A percentile compares a stretch with the other conserved stretches of the same genome.
Conservation (phyloP, 2,113 vertebrate species). For the Archilochus colubris region DNA sequence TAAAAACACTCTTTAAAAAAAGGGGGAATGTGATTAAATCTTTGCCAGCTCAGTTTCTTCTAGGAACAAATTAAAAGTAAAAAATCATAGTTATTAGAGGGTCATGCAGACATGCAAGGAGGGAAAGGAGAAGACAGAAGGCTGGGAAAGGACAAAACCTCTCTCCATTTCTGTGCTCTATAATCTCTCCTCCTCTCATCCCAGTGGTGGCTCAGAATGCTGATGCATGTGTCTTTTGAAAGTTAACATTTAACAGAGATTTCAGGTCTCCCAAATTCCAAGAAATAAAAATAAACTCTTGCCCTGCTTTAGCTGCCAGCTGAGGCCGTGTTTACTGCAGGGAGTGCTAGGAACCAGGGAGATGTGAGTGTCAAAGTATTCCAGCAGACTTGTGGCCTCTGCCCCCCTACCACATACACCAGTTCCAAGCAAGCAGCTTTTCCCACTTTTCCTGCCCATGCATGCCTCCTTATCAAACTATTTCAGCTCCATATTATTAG, state of each 20-base stretch:
- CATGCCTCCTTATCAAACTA: background rate
- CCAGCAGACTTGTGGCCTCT: background rate
- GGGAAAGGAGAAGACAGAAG: background rate
- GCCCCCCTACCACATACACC: background rate
- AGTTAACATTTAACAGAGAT: constrained; percentile 81
- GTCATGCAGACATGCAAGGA: background rate
- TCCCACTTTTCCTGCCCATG: background rate
- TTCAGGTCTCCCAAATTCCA: constrained; percentile 75
- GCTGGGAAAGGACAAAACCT: background rate
- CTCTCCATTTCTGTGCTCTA: background rate
- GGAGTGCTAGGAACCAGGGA: background rate
- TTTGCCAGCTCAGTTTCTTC: background rate
- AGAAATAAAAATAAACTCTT: constrained; percentile 76
- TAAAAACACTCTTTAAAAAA: background rate
- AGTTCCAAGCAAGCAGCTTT: background rate
- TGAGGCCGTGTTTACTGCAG: constrained; percentile 58
- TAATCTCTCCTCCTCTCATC: background rate
- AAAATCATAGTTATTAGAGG: background rate
- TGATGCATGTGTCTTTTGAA: constrained; percentile 67
- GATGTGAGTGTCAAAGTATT: background rate
- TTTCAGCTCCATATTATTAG: background rate
- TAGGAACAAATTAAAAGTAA: background rate
- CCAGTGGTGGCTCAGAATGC: constrained; percentile 45
- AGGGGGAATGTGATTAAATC: background rate
- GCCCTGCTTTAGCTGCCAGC: constrained; percentile 62